phyloP scores from a whole-genome alignment of 37 sponge, comb jelly and placozoan genomes.

The Mnemiopsis leidyi region DNA sequence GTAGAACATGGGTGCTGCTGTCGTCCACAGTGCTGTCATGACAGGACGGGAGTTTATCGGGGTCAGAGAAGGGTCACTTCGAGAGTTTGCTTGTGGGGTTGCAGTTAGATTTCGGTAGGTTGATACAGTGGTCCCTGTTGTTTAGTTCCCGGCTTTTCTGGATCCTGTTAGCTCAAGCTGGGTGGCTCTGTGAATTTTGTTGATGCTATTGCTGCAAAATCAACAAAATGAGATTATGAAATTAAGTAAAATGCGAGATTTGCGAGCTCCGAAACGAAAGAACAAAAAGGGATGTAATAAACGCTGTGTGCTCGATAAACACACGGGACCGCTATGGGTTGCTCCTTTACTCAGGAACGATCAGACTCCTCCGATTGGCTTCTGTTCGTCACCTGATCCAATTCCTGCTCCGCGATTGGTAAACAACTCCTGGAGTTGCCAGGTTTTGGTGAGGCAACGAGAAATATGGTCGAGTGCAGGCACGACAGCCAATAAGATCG shows the following conservation, averaged over 20 bases:
- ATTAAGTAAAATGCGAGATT: too few relatives aligned
- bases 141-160: neutral
- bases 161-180: too few relatives aligned
- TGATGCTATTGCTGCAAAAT: neutral
- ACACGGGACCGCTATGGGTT: neutral
- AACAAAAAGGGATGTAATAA: neutral
- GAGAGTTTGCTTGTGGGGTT: too few relatives aligned
- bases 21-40: slow-evolving; percentile 40
- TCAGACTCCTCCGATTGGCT: neutral
- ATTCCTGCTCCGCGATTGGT: neutral
- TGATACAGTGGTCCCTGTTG: neutral
- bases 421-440: neutral
- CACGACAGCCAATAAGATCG: neutral
- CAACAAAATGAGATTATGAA: too few relatives aligned
- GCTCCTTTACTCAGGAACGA: too few relatives aligned
- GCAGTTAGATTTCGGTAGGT: too few relatives aligned
- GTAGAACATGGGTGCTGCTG: slow-evolving; percentile 39
- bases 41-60: neutral
- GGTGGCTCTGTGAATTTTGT: neutral
- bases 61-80: too few relatives aligned
- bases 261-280: too few relatives aligned
- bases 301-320: neutral
- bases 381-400: neutral
- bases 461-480: neutral
- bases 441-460: slow-evolving; percentile 45